Base-by-base conservation (phyloP, 2,797 vertebrate genomes). In the Anguilla marmorata region DNA sequence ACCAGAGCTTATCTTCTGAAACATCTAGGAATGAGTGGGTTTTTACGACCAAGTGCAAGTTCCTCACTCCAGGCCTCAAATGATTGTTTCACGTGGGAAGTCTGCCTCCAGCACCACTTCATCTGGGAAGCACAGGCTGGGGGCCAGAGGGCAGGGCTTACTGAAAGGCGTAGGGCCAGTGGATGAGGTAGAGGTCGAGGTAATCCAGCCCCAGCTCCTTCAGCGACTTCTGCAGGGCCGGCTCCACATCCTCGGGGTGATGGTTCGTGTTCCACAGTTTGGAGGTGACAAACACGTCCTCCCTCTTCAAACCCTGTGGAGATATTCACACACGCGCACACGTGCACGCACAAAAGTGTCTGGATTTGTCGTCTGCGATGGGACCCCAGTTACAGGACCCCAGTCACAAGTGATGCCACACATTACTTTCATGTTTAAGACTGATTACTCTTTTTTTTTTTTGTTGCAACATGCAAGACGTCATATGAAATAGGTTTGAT, bases 161-260 rank as follows among this genome's bases (percentile, higher is more conserved):
- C 96, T 95, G 93, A 91, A 97, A 97, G 87, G 94, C 96, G 0
- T 95, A 50, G 83, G 96, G 96, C 96, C 96, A 97, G 93, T 97
- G 96, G 93, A 97, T 97, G 92, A 97, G 96, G 92, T 96, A 97
- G 66, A 97, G 96, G 91, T 97, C 96, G 88, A 97, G 93, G 90
- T 96, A 97, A 84, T 97, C 96, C 91, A 97, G 93, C 87, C 93
- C 94, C 76, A 97, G 91, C 63, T 97, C 96, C 90, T 95, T 95
- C 86, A 97, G 92, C 3, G 93, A 96, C 90, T 95, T 96, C 82
- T 95, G 91, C 50, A 96, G 94, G 0, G 96, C 89, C 0, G 95
- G 94, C 88, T 97, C 96, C 89, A 97, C 95, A 0, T 97, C 96
- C 9, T 96, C 95, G 0, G 94, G 93, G 66, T 96, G 93, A 90